Percentiles rank a stretch among this genome's conserved stretches.
These are phyloP conservation scores for Eupithecia subfuscata DNA, from an alignment of 2,888 invertebrate species.

Conservation along the genomic window DNA sequence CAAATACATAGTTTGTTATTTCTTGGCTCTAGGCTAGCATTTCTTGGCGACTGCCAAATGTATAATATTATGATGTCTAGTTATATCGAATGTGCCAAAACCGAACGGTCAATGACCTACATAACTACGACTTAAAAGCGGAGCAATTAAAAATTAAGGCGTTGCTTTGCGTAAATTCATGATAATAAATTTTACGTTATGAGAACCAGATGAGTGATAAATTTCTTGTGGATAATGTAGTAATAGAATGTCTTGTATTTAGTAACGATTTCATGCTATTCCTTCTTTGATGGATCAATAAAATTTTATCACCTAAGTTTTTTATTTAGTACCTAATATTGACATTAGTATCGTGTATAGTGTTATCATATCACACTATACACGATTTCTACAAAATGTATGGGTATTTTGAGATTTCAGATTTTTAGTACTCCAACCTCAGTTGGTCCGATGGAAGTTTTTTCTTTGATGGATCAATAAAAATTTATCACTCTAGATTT, in stretches of 20 bases:
- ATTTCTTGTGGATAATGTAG: too few species aligned
- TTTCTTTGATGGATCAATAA: background rate
- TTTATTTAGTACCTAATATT: too few species aligned
- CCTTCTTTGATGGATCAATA: background rate
- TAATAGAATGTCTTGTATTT: background rate
- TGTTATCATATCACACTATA: too few species aligned
- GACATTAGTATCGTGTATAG: too few species aligned
- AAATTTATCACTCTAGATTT: background rate
- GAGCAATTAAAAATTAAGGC: background rate
- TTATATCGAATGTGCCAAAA: constrained; percentile 30
- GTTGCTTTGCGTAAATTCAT: background rate
- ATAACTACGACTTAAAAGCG: background rate
- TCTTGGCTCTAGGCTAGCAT: constrained; percentile 27
- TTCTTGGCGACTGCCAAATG: constrained; percentile 33
- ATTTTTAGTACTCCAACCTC: too few species aligned
- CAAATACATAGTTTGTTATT: background rate
- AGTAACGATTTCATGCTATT: background rate
- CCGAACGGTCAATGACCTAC: constrained; percentile 32
- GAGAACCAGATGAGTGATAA: too few species aligned
- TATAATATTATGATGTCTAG: constrained; percentile 21
- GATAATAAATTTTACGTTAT: too few species aligned
- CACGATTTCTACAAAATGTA: too few species aligned
- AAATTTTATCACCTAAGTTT: background rate
- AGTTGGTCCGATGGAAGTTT: too few species aligned
- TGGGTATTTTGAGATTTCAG: too few species aligned